Conservation (phyloP, 1,140 invertebrate species). For the Pollicipes pollicipes region DNA sequence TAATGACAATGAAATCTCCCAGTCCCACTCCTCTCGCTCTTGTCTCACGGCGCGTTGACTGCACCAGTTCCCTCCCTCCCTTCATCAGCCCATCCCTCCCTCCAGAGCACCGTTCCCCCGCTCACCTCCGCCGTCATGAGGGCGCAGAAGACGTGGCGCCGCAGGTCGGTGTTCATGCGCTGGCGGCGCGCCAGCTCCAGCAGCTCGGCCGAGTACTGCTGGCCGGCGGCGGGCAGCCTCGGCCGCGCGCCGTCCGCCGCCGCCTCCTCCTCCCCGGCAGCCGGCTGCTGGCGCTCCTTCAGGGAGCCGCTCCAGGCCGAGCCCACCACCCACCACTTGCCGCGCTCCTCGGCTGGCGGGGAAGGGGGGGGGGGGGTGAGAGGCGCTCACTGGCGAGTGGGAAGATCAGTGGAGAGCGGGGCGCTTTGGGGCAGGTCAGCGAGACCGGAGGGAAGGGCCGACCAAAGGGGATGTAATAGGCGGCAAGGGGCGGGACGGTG, state of each 20-base stretch:
- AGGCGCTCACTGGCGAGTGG: too few relatives aligned
- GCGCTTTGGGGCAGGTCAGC: too few relatives aligned
- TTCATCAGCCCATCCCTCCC: too few relatives aligned
- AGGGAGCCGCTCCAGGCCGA: conserved; percentile 70
- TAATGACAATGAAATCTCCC: too few relatives aligned
- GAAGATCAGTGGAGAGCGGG: too few relatives aligned
- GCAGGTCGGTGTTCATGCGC: conserved; percentile 40
- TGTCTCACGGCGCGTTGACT: too few relatives aligned
- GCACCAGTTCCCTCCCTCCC: too few relatives aligned
- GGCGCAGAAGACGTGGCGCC: conserved; percentile 34
- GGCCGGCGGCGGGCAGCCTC: conserved; percentile 4
- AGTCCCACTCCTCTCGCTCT: too few relatives aligned
- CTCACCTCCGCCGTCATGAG: conserved; percentile 26
- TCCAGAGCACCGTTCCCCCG: too few relatives aligned
- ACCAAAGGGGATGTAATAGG: too few relatives aligned
- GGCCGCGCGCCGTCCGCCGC: background rate
- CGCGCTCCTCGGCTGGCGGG: conserved; percentile 52
- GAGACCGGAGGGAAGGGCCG: background rate
- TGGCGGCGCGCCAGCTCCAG: conserved; percentile 63
- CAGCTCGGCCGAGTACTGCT: conserved; percentile 37
- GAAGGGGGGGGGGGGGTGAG: too few relatives aligned
- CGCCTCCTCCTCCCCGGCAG: background rate
- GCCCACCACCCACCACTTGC: conserved; percentile 94
- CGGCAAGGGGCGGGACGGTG: too few relatives aligned
- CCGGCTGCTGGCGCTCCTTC: conserved; percentile 26